A percentile compares a stretch with the other conserved stretches of the same genome.
Evolutionary conservation across 2,113 vertebrate species (phyloP).

Genomic region (Chloroceryle aenea): DNA sequence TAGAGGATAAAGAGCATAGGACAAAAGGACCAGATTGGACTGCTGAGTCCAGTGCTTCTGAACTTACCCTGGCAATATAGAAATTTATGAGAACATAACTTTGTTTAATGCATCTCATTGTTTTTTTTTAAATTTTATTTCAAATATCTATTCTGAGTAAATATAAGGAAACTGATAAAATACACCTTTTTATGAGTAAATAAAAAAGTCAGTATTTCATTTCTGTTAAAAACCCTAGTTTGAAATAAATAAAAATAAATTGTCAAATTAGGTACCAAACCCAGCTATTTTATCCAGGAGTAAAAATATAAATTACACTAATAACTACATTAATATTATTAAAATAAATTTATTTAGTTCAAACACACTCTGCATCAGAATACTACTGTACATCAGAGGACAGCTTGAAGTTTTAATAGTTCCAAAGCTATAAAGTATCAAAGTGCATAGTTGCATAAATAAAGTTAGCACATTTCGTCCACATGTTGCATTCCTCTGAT

Average conservation of each 20-base stretch:
- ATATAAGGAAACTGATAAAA: not conserved
- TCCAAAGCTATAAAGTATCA: not conserved
- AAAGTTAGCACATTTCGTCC: conserved; percentile 33
- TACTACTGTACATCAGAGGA: conserved; percentile 5
- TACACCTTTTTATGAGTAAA: not conserved
- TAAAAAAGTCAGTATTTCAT: not conserved
- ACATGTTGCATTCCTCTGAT: conserved; percentile 65
- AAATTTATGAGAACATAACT: not conserved
- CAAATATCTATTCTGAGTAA: not conserved
- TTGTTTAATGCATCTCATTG: not conserved
- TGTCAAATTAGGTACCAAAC: not conserved
- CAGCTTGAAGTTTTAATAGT: not conserved
- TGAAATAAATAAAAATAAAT: not conserved
- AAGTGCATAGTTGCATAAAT: conserved; percentile 12
- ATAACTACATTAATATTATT: not conserved
- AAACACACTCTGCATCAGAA: not conserved
- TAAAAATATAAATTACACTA: not conserved
- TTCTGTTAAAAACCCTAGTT: not conserved
- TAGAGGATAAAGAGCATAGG: not conserved
- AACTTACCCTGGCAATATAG: not conserved
- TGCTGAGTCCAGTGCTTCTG: not conserved
- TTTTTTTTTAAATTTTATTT: not conserved
- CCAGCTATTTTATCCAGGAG: not conserved
- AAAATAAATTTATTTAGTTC: not conserved
- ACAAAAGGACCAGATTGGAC: not conserved